Evolutionary conservation across 2,888 invertebrate species (phyloP).

Genomic region (Fragum sueziense): DNA sequence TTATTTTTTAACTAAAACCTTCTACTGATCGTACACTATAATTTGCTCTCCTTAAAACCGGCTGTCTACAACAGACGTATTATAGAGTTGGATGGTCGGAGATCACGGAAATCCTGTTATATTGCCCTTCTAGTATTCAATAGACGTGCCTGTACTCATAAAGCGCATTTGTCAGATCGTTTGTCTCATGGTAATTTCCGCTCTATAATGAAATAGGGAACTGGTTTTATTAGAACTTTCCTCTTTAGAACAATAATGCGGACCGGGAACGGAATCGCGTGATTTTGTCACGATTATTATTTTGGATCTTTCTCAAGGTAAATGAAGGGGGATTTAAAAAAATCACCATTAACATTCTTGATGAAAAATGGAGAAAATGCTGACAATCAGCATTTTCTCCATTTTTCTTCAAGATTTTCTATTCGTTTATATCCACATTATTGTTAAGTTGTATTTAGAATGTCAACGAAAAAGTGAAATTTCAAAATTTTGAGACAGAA

Average conservation of each 20-base stretch:
- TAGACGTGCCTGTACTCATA: constrained; percentile 45
- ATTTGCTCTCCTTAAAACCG: constrained; percentile 2
- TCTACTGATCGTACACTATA: neutral
- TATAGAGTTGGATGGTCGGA: constrained; percentile 8
- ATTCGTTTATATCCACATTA: too few species aligned
- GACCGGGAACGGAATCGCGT: too few species aligned
- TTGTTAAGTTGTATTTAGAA: too few species aligned
- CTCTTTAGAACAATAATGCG: neutral
- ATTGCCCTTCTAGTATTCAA: constrained; percentile 36
- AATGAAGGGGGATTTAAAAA: too few species aligned
- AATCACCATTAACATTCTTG: too few species aligned
- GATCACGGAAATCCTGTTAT: constrained; percentile 21
- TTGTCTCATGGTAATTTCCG: constrained; percentile 63
- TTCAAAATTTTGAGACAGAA: too few species aligned
- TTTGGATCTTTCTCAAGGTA: neutral
- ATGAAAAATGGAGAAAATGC: too few species aligned
- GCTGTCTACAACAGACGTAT: constrained; percentile 12
- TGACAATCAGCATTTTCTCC: too few species aligned
- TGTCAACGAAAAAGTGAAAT: too few species aligned
- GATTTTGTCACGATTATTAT: neutral
- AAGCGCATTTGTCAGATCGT: constrained; percentile 56
- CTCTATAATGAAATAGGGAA: constrained; percentile 57
- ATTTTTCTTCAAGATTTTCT: too few species aligned
- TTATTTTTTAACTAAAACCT: too few species aligned
- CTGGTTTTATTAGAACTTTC: constrained; percentile 45